Evolutionary conservation across 2,113 vertebrate species (phyloP), one percentile per base, ranked within the genome.

Genomic region (Pimephales promelas): DNA sequence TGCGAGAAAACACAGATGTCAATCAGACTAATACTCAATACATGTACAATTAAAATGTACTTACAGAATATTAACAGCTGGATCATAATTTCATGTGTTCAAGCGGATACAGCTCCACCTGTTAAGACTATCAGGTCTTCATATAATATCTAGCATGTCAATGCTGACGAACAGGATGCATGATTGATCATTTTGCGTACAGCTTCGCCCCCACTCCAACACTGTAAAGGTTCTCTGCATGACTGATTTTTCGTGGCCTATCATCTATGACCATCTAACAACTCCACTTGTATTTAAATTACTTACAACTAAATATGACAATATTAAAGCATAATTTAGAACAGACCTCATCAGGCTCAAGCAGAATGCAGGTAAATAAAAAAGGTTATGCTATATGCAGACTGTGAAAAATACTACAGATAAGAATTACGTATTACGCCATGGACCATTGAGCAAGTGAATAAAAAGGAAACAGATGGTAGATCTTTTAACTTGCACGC

Each of bases 21-120:
- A 26, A 1, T 16, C 34, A 59, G 10, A 57, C 5, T 74, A 81
- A 71, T 13, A 40, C 16, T 49, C 14, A 28, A 4, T 22, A 24
- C 16, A 56, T 16, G 20, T 10, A 34, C 4, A 49, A 54, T 36
- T 22, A 22, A 79, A 31, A 31, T 76, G 28, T 45, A 84, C 84
- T 84, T 84, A 88, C 87, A 64, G 11, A 84, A 43, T 36, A 57
- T 13, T 9, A 57, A 34, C 45, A 56, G 77, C 24, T 20, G 20
- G 62, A 34, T 77, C 87, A 86, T 84, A 28, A 52, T 45, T 77
- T 40, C 10, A 57, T 54, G 64, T 64, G 3, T 52, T 71, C 34
- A 59, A 31, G 16, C 28, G 70, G 22, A 56, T 10, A 4, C 61
- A 11, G 31, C 6, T 40, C 14, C 18, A 24, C 31, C 10, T 0